Evolutionary conservation across 92 coral and sea anemone genomes (phyloP), one percentile per base, ranked within the genome.

Genomic region (Epizoanthus stellaris): DNA sequence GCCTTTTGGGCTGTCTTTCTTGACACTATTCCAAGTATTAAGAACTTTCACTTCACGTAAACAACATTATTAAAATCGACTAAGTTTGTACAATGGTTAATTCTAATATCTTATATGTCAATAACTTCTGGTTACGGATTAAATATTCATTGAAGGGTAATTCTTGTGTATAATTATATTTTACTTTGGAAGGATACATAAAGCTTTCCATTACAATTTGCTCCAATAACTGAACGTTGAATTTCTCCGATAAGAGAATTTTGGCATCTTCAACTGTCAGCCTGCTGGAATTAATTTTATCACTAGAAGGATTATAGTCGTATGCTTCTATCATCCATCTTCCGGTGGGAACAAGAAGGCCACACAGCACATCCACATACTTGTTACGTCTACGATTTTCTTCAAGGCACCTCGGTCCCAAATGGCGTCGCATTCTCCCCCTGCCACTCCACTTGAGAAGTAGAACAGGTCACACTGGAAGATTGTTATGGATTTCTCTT

Each of bases 401-500:
- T 63, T 63, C 68, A 1, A 63, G 34, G 68, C 1, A n/a, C 68
- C 85, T 66, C 89, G 70, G 17, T 85, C 92, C 92, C 92, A 89
- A 13, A 89, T 76, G 13, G 92, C 89, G 54, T 89, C 89, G 25
- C 25, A 23, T 23, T 23, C 25, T 23, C 83, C 68, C 7, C 85
- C 91, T 1, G 63, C 91, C 13, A 84, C 79, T 14, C 71, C 72
- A 66, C 72, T 68, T 68, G 84, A 54, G 62, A 88, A 88, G 49
- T 59, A 73, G 52, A 60, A 70, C 19, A 66, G 39, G 62, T 88
- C 81, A 54, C 87, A 77, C 47, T 83, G 59, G 21, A 82, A 86
- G 13, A 88, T 82, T 19, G 88, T 76, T 58, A 88, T 88, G 17
- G 75, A 69, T 58, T 88, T 88, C 19, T 67, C 63, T 69, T 88